These are phyloP conservation scores for Anhinga anhinga DNA, from an alignment of 2,113 vertebrate species.

Conservation along the genomic window DNA sequence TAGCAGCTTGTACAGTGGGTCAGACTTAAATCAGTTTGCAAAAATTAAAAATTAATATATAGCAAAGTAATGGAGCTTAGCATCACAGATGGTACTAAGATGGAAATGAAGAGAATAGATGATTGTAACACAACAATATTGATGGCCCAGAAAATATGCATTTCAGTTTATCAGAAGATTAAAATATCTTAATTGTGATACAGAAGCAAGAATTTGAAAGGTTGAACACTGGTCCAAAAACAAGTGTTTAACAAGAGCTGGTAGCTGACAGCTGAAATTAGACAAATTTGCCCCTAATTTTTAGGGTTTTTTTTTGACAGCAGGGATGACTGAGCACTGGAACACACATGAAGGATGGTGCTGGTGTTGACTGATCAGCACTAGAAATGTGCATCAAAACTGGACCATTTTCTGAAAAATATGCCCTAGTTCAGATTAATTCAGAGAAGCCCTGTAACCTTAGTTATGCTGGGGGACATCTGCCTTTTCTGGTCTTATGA, in stretches of 20 bases:
- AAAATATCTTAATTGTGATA: not conserved
- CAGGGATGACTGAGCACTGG: not conserved
- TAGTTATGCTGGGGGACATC: too few relatives aligned
- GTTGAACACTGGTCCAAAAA: not conserved
- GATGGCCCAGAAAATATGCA: not conserved
- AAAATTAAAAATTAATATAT: not conserved
- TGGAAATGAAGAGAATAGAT: not conserved
- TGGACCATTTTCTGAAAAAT: not conserved
- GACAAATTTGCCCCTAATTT: not conserved
- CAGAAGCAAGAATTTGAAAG: not conserved
- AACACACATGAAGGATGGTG: accelerated
- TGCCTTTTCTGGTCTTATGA: not conserved
- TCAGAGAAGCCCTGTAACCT: not conserved
- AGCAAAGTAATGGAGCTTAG: not conserved
- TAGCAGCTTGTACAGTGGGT: not conserved
- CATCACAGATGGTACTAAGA: not conserved
- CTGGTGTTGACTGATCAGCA: not conserved
- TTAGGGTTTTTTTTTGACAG: not conserved
- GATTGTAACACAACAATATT: not conserved
- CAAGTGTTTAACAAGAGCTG: not conserved
- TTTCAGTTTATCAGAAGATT: not conserved
- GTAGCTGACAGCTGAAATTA: not conserved
- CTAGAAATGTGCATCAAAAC: not conserved
- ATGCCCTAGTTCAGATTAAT: not conserved
- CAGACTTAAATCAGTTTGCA: not conserved